These are phyloP conservation scores for Antheraea assamensis DNA, from an alignment of 2,888 invertebrate species.

Conservation along the genomic window DNA sequence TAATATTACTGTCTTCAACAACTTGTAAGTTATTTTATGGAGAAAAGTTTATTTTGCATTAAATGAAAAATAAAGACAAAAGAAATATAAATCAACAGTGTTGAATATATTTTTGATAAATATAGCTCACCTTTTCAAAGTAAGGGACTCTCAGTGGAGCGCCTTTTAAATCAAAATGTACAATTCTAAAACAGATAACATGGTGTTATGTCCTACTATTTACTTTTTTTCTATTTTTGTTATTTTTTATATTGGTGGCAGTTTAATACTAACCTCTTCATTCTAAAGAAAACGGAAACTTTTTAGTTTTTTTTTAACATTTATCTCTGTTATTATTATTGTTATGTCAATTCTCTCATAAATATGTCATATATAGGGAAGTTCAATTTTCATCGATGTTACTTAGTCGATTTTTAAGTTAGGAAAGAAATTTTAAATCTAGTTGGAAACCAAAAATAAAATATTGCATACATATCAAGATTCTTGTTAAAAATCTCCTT, in stretches of 20 bases:
- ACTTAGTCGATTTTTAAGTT: too few species aligned
- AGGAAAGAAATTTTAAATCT: too few species aligned
- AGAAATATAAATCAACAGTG: neutral
- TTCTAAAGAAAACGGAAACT: neutral
- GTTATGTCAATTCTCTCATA: too few species aligned
- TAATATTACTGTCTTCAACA: neutral
- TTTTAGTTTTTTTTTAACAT: neutral
- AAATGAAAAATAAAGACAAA: neutral
- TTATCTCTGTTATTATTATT: neutral
- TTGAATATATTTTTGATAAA: neutral
- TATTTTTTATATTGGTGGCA: neutral
- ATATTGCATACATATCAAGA: too few species aligned
- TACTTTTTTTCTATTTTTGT: too few species aligned
- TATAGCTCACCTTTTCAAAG: conserved; percentile 62
- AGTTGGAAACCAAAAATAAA: too few species aligned
- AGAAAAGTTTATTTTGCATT: neutral
- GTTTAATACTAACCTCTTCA: conserved; percentile 9
- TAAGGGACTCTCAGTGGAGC: conserved; percentile 88
- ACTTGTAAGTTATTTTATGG: neutral
- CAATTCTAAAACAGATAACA: conserved; percentile 63
- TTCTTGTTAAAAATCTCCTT: too few species aligned
- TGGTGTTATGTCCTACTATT: neutral
- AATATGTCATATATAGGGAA: too few species aligned
- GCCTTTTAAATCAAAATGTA: conserved; percentile 94
- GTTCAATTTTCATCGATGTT: too few species aligned